Evolutionary conservation across 2,113 vertebrate species (phyloP).

Genomic region (Gasterosteus aculeatus): DNA sequence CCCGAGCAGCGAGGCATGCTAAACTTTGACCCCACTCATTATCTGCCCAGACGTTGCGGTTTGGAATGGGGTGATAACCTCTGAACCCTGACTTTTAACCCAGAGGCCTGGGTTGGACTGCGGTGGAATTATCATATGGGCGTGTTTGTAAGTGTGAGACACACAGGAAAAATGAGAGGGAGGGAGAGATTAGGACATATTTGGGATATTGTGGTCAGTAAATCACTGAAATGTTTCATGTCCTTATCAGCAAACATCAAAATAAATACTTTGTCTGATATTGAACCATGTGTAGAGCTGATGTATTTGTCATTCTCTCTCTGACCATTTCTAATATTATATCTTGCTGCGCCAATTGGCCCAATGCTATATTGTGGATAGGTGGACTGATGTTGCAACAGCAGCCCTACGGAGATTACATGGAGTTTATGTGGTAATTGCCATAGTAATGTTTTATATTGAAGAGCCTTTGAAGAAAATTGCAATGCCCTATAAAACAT

Average conservation of each 20-base stretch:
- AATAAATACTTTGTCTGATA: constrained; percentile 36
- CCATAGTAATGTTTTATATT: constrained; percentile 46
- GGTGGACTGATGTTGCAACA: constrained; percentile 26
- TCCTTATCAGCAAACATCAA: constrained; percentile 7
- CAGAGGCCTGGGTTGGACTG: constrained; percentile 28
- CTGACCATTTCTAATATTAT: constrained; percentile 38
- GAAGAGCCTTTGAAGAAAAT: constrained; percentile 43
- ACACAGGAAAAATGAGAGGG: neutral
- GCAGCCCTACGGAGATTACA: constrained; percentile 24
- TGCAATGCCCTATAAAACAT: constrained; percentile 15
- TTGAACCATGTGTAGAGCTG: constrained; percentile 13
- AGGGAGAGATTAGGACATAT: constrained; percentile 29
- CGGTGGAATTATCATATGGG: constrained; percentile 24
- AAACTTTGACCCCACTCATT: constrained; percentile 75
- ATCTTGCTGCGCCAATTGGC: constrained; percentile 5
- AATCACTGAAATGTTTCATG: constrained; percentile 32
- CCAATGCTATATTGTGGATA: constrained; percentile 16
- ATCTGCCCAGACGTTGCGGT: constrained; percentile 72
- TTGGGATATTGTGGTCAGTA: constrained; percentile 37
- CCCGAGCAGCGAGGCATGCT: constrained; percentile 64
- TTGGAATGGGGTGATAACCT: constrained; percentile 75
- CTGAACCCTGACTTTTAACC: constrained; percentile 74
- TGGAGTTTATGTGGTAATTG: constrained; percentile 28
- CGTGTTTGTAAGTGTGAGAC: constrained; percentile 38
- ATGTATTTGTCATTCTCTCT: constrained; percentile 28